A percentile compares a stretch with the other conserved stretches of the same genome.
Conservation (phyloP, 2,888 invertebrate genomes). For the Sympetrum striolatum region DNA sequence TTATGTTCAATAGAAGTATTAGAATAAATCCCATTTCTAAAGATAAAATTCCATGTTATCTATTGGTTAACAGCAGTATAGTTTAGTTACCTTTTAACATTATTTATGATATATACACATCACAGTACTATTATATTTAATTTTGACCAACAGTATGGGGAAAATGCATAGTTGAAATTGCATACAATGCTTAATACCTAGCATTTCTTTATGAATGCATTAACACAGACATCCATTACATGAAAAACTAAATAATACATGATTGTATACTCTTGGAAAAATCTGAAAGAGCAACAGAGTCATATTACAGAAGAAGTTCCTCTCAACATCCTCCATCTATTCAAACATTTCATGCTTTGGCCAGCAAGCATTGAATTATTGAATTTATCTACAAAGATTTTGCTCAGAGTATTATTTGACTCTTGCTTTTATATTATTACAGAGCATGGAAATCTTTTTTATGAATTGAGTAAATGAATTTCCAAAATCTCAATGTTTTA, state of each 20-base stretch:
- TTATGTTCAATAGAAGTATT: background rate
- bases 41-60: background rate
- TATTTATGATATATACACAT: background rate
- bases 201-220: background rate
- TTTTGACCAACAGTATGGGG: background rate
- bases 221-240: background rate
- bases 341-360: background rate
- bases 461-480: no score
- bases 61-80: background rate
- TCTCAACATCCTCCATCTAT: background rate
- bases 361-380: background rate
- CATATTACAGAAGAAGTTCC: background rate
- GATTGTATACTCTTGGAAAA: no score
- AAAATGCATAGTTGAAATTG: background rate
- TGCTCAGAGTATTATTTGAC: no score
- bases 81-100: background rate
- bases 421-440: no score
- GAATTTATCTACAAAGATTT: background rate
- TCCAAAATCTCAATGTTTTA: no score
- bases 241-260: no score
- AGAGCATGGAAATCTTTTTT: no score
- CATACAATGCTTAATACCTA: background rate
- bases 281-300: no score
- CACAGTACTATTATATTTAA: slow-evolving; percentile 5
- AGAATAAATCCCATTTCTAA: background rate